Conservation (phyloP, 2,797 vertebrate species). For the Phoeniculus purpureus region DNA sequence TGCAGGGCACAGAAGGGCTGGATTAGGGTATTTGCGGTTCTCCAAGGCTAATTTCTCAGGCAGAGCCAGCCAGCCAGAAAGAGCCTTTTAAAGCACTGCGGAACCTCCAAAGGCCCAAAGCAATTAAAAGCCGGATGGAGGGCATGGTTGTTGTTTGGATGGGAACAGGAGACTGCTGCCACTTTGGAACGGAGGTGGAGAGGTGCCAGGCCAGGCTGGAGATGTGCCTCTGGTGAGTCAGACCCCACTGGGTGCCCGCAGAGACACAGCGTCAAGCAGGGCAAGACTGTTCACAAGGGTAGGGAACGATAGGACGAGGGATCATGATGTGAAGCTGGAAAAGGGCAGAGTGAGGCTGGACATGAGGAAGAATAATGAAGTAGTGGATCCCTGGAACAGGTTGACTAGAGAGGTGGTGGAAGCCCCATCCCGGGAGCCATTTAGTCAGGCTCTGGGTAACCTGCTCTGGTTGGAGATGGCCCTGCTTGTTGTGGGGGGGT, state of each 20-base stretch:
- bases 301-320: too few relatives aligned
- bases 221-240: not conserved
- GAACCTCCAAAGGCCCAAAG: not conserved
- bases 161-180: not conserved
- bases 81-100: not conserved
- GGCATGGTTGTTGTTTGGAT: not conserved
- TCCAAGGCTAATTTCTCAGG: not conserved
- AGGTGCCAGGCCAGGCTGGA: not conserved
- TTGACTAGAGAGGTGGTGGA: too few relatives aligned
- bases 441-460: too few relatives aligned
- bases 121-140: not conserved
- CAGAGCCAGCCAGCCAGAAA: constrained; percentile 3
- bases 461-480: too few relatives aligned
- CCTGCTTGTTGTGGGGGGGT: too few relatives aligned
- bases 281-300: too few relatives aligned
- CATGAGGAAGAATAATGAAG: too few relatives aligned
- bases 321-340: too few relatives aligned
- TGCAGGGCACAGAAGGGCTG: constrained; percentile 14
- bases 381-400: too few relatives aligned
- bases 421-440: too few relatives aligned
- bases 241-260: not conserved
- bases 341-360: too few relatives aligned
- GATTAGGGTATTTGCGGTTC: not conserved
- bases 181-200: rapidly evolving
- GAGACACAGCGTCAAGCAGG: rapidly evolving